Evolutionary conservation across 2,113 vertebrate genomes (phyloP).

Genomic region (Trochalopteron elliotii): DNA sequence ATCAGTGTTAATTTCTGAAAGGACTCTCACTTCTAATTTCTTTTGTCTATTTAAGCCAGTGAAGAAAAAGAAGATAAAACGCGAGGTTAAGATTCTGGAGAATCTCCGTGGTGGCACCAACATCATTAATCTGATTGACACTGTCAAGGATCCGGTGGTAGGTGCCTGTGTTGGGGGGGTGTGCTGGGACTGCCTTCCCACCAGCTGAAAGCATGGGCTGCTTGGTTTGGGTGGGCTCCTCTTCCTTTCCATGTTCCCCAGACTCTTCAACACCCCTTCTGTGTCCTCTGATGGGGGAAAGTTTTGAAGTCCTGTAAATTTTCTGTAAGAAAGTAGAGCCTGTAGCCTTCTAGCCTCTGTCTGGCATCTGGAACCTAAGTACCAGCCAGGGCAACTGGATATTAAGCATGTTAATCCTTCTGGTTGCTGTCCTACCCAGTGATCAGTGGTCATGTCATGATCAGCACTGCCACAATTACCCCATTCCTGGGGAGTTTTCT

Average conservation of each 20-base stretch:
- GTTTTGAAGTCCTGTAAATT: not conserved
- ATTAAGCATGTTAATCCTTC: not conserved
- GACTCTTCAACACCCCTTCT: not conserved
- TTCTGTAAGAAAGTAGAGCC: not conserved
- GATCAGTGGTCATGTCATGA: not conserved
- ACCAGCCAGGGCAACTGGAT: not conserved
- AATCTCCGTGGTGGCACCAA: conserved; percentile 97
- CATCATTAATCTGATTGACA: conserved; percentile 97
- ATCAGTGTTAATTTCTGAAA: conserved; percentile 44
- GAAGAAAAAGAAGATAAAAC: conserved; percentile 99
- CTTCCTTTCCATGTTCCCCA: not conserved
- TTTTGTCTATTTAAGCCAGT: conserved; percentile 89
- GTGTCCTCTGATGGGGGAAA: not conserved
- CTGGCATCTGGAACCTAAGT: not conserved
- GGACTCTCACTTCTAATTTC: conserved; percentile 75
- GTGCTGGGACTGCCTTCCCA: not conserved
- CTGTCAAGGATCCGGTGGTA: conserved; percentile 98
- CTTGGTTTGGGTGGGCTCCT: not conserved
- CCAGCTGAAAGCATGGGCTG: not conserved
- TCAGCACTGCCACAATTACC: not conserved
- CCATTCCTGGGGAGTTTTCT: not conserved
- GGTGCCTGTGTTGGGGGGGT: conserved; percentile 41
- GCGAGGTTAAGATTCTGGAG: conserved; percentile 98
- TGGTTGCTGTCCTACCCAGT: not conserved
- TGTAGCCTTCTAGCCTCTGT: not conserved